phyloP scores from a whole-genome alignment of 2,797 vertebrate genomes.

The Hippopotamyrus pictus region DNA sequence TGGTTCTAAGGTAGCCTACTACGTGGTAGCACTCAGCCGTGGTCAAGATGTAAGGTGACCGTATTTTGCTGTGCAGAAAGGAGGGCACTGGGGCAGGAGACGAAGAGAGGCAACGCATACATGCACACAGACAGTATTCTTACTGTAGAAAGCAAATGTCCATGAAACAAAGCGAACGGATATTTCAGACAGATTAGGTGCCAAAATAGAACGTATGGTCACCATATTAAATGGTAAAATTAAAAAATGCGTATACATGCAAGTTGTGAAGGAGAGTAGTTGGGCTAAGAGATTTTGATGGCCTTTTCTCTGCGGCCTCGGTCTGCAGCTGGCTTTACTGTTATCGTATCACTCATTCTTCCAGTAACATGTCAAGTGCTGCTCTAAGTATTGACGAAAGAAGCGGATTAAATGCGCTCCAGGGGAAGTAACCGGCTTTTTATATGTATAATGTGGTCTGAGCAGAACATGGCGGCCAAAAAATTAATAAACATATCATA shows the following conservation, averaged over 20 bases:
- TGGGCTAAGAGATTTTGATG: not conserved
- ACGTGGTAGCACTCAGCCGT: not conserved
- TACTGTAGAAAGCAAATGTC: not conserved
- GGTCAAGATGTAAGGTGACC: not conserved
- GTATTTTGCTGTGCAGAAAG: not conserved
- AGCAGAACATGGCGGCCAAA: not conserved
- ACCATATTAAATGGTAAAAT: not conserved
- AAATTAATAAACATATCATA: slow-evolving; percentile 7
- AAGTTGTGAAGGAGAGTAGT: not conserved
- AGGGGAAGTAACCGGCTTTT: not conserved
- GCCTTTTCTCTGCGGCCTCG: not conserved
- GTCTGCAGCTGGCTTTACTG: not conserved
- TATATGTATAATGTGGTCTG: not conserved
- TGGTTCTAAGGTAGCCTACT: not conserved
- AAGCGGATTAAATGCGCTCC: slow-evolving; percentile 1
- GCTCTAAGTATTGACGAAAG: slow-evolving; percentile 14
- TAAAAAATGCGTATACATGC: not conserved
- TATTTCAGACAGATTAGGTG: not conserved
- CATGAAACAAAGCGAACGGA: not conserved
- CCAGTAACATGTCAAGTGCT: slow-evolving; percentile 16
- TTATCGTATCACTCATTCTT: slow-evolving; percentile 7
- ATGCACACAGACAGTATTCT: not conserved
- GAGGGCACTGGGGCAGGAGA: not conserved
- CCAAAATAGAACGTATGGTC: not conserved
- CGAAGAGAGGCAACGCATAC: not conserved